Conservation (phyloP, 1,140 invertebrate genomes). For the Diorhabda carinulata region DNA sequence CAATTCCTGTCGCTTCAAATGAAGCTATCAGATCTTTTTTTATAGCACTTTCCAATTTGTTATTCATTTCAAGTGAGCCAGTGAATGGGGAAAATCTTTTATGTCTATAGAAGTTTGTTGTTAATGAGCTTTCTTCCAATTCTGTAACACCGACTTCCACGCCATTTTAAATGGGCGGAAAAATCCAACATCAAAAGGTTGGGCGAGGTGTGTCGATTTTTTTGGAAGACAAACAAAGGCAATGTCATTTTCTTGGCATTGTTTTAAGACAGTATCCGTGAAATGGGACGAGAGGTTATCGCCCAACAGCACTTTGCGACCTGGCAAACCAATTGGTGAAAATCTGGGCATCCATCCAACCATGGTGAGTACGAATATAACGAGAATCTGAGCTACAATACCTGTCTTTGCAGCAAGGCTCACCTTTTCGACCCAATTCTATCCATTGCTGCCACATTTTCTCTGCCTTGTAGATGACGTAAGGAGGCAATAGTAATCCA, state of each 20-base stretch:
- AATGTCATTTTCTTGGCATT: not conserved
- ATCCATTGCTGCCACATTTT: too few relatives aligned
- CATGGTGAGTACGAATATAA: conserved; percentile 44
- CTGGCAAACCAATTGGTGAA: conserved; percentile 20
- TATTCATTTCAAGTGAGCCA: conserved; percentile 12
- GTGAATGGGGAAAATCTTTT: conserved; percentile 21
- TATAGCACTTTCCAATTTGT: too few relatives aligned
- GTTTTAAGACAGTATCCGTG: too few relatives aligned
- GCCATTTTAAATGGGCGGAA: too few relatives aligned
- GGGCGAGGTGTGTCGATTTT: too few relatives aligned
- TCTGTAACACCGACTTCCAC: too few relatives aligned
- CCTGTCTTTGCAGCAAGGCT: conserved; percentile 12
- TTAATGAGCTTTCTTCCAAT: conserved; percentile 11
- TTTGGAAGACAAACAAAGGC: conserved; percentile 24
- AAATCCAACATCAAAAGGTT: too few relatives aligned
- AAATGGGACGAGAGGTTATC: conserved; percentile 35
- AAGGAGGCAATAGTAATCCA: too few relatives aligned
- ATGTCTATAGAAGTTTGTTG: conserved; percentile 17
- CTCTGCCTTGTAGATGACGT: too few relatives aligned
- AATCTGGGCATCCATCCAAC: conserved; percentile 29
- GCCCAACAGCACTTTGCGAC: conserved; percentile 33
- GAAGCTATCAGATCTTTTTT: too few relatives aligned
- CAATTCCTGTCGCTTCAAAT: too few relatives aligned
- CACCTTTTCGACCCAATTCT: too few relatives aligned
- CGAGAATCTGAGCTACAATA: conserved; percentile 19